Conservation (phyloP, 2,797 vertebrate genomes). For the Karalla daura region DNA sequence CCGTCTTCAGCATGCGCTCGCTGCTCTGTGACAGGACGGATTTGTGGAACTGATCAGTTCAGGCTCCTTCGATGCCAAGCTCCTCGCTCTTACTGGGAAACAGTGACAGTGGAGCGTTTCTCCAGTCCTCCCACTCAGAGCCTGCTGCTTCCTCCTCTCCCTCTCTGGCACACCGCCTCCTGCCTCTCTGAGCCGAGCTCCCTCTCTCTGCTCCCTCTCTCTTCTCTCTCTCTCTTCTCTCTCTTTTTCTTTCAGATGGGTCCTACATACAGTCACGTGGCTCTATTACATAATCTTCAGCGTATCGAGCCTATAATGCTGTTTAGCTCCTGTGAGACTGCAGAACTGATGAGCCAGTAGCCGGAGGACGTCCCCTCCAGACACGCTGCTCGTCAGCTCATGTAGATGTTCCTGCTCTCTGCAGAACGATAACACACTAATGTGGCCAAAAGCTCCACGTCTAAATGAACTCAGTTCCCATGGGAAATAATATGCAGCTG, state of each 20-base stretch:
- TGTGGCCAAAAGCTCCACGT: background rate
- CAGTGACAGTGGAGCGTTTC: conserved; percentile 23
- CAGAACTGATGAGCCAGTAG: conserved; percentile 15
- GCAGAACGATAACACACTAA: background rate
- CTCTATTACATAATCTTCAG: conserved; percentile 52
- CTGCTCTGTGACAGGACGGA: conserved; percentile 18
- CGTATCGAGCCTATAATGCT: conserved; percentile 24
- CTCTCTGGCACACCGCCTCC: conserved; percentile 37
- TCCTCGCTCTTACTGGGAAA: conserved; percentile 2
- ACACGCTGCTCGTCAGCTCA: conserved; percentile 26
- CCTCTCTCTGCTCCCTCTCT: conserved; percentile 2
- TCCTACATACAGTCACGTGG: conserved; percentile 43
- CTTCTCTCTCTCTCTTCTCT: conserved; percentile 4
- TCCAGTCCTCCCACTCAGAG: conserved; percentile 60
- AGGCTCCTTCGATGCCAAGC: background rate
- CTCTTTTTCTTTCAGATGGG: conserved; percentile 18
- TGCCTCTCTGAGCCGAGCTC: conserved; percentile 24
- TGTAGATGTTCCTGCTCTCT: background rate
- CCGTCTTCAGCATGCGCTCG: background rate
- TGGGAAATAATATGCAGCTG: background rate
- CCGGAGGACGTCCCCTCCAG: conserved; percentile 23
- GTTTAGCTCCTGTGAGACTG: conserved; percentile 41
- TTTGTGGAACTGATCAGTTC: background rate
- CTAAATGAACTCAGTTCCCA: background rate
- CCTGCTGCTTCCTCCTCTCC: conserved; percentile 49